A percentile compares a stretch with the other conserved stretches of the same genome.
Evolutionary conservation across 1,140 invertebrate genomes (phyloP).

Genomic region (Meloidogyne hapla): DNA sequence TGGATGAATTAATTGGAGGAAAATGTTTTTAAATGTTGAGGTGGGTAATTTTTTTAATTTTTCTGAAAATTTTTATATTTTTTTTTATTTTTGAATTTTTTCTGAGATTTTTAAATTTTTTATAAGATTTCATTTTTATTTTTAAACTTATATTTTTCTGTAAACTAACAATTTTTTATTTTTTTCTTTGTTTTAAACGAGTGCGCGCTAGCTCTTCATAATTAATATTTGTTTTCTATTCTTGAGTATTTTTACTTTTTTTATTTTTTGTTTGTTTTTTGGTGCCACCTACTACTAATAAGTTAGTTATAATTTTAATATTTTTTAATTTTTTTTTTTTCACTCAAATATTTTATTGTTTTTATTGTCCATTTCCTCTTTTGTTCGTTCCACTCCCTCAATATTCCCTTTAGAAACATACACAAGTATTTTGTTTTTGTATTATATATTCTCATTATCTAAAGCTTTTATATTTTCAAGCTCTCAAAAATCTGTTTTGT

Average conservation of each 20-base stretch:
- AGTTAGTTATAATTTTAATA: background rate
- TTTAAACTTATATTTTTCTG: too few species aligned
- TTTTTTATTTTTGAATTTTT: too few species aligned
- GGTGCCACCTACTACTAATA: background rate
- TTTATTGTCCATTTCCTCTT: background rate
- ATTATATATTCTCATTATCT: background rate
- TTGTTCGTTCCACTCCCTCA: background rate
- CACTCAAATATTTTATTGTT: background rate
- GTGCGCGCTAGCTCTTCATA: too few species aligned
- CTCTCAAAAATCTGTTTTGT: constrained; percentile 2
- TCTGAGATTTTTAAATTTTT: too few species aligned
- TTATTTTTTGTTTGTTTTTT: too few species aligned
- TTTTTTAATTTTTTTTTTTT: too few species aligned
- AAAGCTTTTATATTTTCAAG: constrained; percentile 1
- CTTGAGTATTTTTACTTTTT: too few species aligned
- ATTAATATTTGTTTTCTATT: too few species aligned
- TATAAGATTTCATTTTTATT: too few species aligned
- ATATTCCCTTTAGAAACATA: background rate
- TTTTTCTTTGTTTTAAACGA: too few species aligned
- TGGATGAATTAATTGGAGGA: background rate
- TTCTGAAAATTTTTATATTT: too few species aligned
- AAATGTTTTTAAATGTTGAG: background rate
- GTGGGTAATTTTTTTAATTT: background rate
- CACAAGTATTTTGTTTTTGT: background rate
- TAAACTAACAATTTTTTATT: too few species aligned